Percentiles rank a stretch among this genome's conserved stretches.
These are phyloP conservation scores for Hemicrepidius hirtus DNA, from an alignment of 2,888 invertebrate species.

Conservation along the genomic window DNA sequence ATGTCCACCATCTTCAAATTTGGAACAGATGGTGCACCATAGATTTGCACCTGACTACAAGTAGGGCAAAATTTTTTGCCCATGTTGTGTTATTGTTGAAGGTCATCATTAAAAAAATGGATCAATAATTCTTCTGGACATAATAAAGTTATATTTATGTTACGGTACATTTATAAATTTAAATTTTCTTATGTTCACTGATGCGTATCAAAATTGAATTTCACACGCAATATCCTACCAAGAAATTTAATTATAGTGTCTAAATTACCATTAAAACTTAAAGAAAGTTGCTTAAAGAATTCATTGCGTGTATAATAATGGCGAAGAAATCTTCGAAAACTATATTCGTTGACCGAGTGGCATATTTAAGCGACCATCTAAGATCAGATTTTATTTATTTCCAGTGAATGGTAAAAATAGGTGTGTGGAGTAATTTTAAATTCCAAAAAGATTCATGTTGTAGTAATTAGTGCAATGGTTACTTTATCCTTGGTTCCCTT, in stretches of 20 bases:
- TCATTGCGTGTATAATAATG: conserved; percentile 19
- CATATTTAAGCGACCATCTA: conserved; percentile 19
- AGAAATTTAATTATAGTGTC: too few species aligned
- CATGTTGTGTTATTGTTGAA: too few species aligned
- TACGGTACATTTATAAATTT: too few species aligned
- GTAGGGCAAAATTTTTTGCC: too few species aligned
- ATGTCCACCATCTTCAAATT: too few species aligned
- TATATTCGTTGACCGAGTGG: conserved; percentile 32
- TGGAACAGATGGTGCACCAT: too few species aligned
- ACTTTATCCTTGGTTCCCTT: background rate
- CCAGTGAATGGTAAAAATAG: background rate
- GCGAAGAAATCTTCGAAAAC: background rate
- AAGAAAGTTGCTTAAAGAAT: background rate
- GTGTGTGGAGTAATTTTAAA: background rate
- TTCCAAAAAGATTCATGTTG: background rate
- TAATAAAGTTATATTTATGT: too few species aligned
- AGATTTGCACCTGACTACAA: too few species aligned
- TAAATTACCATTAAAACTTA: too few species aligned
- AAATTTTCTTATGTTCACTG: background rate
- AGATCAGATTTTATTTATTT: background rate
- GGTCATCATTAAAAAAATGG: too few species aligned
- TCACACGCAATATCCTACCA: background rate
- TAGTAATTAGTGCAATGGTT: background rate
- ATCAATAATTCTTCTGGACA: too few species aligned
- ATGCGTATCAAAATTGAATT: background rate